Base-by-base conservation (phyloP, 1,140 invertebrate genomes). In the Ganaspis sp. region DNA sequence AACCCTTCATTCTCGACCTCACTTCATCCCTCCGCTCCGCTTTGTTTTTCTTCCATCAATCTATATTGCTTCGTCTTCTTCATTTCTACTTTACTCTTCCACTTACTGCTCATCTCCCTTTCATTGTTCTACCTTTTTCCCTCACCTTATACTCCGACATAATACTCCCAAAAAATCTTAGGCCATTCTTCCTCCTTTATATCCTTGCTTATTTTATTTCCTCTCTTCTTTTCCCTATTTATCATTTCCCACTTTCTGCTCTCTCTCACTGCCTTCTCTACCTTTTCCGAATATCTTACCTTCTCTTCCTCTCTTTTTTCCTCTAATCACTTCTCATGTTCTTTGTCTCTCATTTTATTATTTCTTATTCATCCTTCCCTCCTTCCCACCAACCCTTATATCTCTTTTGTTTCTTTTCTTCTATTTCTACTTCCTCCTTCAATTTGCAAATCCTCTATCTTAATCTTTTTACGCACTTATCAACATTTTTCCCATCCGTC, bases 221-320 rank as follows among this genome's bases (percentile, higher is more conserved):
- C 74, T 69, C 58, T 72, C 45, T 49, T 76, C 45, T 72, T 80
- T 11, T 45, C 70, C 37, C 6, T 71, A 12, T 78, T 78, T 9
- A 74, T 6, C 34, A 69, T 58, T 12, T 53, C 37, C 72, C 76
- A 78, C 21, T 38, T 72, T 69, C 74, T 15, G 12, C 34, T 69
- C 29, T 78, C 76, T 42, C 9, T 42, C 2, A 42, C 40, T 1
- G 40, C 40, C 1, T 42, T 42, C 15, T 42, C 40, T 1, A 42
- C 40, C 40, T 42, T 12, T 11, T 42, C 40, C 40, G 15, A 11
- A 9, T 11, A 42, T 11, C 8, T 42, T 11, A 1, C 15, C 8
- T 9, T 42, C 2, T 42, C 40, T 12, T 42, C 40, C 9, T 42
- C 40, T 42, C 15, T 42, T 9, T 2, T 42, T 12, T 11, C 2